phyloP scores from a whole-genome alignment of 2,888 invertebrate genomes.

The Drosophila percnosoma region DNA sequence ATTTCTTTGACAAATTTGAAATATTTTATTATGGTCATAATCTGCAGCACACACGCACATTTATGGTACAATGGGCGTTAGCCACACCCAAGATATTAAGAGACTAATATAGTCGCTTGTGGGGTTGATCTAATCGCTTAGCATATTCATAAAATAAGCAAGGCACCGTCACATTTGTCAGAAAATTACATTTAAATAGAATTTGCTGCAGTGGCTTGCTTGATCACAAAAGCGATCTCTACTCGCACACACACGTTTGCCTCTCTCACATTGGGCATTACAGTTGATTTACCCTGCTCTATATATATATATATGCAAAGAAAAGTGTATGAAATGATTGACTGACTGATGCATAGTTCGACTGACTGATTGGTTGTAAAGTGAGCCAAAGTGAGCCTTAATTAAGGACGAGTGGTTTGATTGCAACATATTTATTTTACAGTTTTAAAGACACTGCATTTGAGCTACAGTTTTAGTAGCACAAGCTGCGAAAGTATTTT shows the following conservation, averaged over 20 bases:
- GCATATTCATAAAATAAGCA: slow-evolving; percentile 36
- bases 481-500: background rate
- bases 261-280: slow-evolving; percentile 43
- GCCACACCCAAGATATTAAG: background rate
- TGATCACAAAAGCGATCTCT: slow-evolving; percentile 47
- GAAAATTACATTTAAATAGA: slow-evolving; percentile 48
- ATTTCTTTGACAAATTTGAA: background rate
- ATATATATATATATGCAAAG: background rate
- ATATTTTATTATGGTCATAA: background rate
- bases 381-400: background rate
- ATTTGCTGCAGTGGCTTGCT: slow-evolving; percentile 55
- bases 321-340: background rate
- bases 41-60: background rate
- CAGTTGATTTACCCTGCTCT: slow-evolving; percentile 39
- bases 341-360: background rate
- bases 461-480: background rate
- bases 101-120: slow-evolving; percentile 50
- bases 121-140: slow-evolving; percentile 48
- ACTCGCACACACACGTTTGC: background rate
- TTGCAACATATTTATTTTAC: no score
- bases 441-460: background rate
- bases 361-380: background rate
- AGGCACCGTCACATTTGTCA: slow-evolving; percentile 34
- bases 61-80: slow-evolving; percentile 7
- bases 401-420: background rate